Percentiles rank a stretch among this genome's conserved stretches.
Evolutionary conservation across 2,888 invertebrate species (phyloP).

Genomic region (Trichopria drosophilae): DNA sequence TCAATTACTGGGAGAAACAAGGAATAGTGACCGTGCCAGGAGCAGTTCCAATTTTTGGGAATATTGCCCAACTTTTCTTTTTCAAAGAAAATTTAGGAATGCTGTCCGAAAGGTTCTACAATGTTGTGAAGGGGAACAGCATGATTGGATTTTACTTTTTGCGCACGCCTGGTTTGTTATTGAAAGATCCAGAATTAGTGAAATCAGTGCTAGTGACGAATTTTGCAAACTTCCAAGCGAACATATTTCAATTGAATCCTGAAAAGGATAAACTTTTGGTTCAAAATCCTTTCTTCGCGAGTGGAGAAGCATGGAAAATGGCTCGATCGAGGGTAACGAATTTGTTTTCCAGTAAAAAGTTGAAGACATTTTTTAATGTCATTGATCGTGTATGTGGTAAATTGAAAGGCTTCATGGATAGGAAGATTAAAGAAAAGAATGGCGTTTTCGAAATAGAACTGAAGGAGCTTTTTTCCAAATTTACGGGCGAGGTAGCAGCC

Average conservation of each 20-base stretch:
- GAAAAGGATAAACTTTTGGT: not conserved
- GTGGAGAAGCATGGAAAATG: conserved; percentile 38
- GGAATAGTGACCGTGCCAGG: conserved; percentile 5
- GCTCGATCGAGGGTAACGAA: conserved; percentile 24
- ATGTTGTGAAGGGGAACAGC: not conserved
- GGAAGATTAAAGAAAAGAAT: conserved; percentile 1
- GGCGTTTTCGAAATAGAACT: conserved; percentile 42
- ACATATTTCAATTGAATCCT: not conserved
- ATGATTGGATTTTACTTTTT: conserved; percentile 13
- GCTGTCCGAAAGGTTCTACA: conserved; percentile 6
- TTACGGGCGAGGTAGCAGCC: conserved; percentile 45
- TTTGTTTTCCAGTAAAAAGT: conserved; percentile 20
- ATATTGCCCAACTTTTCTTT: not conserved
- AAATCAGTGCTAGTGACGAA: conserved; percentile 33
- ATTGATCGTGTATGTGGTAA: conserved; percentile 14
- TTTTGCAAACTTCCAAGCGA: not conserved
- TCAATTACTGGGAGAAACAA: conserved; percentile 10
- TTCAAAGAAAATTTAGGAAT: not conserved
- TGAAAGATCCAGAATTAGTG: conserved; percentile 10
- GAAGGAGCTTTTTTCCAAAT: conserved; percentile 37
- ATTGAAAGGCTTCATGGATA: conserved; percentile 11
- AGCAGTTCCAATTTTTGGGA: not conserved
- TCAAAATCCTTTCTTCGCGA: conserved; percentile 4
- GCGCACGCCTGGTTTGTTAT: conserved; percentile 1
- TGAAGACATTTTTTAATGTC: conserved; percentile 12